A percentile compares a stretch with the other conserved stretches of the same genome.
Evolutionary conservation across 2,797 vertebrate genomes (phyloP).

Genomic region (Notamacropus eugenii): DNA sequence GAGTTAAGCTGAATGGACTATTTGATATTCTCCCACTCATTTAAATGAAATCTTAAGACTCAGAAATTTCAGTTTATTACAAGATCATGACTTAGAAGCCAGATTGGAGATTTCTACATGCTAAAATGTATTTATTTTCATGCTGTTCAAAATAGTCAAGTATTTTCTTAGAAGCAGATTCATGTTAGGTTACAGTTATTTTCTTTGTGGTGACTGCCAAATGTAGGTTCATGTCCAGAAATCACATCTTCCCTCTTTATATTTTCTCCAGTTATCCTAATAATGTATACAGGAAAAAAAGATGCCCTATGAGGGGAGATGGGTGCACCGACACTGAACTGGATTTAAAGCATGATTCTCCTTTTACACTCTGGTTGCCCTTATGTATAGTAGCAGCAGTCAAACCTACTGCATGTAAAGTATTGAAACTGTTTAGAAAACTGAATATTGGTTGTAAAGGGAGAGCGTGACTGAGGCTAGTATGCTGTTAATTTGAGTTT

Average conservation of each 20-base stretch:
- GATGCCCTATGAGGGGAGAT: background rate
- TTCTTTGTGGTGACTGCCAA: background rate
- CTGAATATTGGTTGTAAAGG: background rate
- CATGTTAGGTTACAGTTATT: background rate
- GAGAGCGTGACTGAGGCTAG: background rate
- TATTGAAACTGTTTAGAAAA: background rate
- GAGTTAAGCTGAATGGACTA: background rate
- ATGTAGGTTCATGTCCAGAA: background rate
- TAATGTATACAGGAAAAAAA: background rate
- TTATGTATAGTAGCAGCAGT: background rate
- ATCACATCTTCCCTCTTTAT: background rate
- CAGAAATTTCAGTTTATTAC: background rate
- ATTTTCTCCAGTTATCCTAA: background rate
- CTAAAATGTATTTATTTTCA: background rate
- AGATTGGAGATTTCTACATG: background rate
- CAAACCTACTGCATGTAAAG: background rate
- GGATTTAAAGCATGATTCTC: background rate
- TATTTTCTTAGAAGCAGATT: background rate
- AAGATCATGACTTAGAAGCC: background rate
- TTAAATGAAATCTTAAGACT: background rate
- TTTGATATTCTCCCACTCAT: background rate
- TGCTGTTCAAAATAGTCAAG: background rate
- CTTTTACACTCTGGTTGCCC: background rate
- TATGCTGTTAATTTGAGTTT: background rate
- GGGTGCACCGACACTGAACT: background rate